A percentile compares a stretch with the other conserved stretches of the same genome.
Evolutionary conservation across 1,140 invertebrate species (phyloP).

Genomic region (Leguminivora glycinivorella): DNA sequence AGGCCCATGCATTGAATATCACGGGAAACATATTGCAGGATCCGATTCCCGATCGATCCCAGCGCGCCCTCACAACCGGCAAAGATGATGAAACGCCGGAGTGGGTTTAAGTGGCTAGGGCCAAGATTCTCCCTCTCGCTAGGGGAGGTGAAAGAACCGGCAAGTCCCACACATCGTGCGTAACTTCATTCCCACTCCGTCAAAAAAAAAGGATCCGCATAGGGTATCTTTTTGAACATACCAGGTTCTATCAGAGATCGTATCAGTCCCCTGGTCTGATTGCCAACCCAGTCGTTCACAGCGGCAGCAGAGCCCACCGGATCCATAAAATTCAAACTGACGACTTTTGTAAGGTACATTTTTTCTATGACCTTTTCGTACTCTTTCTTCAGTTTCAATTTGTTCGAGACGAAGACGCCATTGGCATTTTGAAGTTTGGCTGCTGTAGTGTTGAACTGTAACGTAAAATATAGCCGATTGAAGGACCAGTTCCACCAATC

Average conservation of each 20-base stretch:
- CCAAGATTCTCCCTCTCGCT: no score
- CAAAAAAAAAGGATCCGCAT: no score
- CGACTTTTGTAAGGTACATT: constrained; percentile 66
- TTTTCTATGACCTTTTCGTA: constrained; percentile 66
- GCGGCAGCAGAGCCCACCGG: constrained; percentile 49
- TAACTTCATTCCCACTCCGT: no score
- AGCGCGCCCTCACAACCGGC: no score
- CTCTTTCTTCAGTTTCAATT: constrained; percentile 58
- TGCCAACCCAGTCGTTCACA: constrained; percentile 83
- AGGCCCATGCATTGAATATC: background rate
- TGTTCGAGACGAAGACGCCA: constrained; percentile 78
- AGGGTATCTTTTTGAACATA: constrained; percentile 40
- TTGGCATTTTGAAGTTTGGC: constrained; percentile 77
- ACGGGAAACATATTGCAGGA: no score
- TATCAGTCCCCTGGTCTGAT: constrained; percentile 81
- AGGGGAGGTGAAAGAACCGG: no score
- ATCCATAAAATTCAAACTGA: constrained; percentile 77
- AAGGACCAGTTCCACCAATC: no score
- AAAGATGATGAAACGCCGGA: no score
- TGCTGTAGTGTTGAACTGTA: constrained; percentile 55
- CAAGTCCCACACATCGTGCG: no score
- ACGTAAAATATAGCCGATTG: constrained; percentile 31
- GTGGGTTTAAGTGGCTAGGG: no score
- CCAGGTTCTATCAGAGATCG: constrained; percentile 77
- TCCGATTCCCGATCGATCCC: no score